Conservation (phyloP, 1,140 invertebrate genomes). For the Caerostris darwini region DNA sequence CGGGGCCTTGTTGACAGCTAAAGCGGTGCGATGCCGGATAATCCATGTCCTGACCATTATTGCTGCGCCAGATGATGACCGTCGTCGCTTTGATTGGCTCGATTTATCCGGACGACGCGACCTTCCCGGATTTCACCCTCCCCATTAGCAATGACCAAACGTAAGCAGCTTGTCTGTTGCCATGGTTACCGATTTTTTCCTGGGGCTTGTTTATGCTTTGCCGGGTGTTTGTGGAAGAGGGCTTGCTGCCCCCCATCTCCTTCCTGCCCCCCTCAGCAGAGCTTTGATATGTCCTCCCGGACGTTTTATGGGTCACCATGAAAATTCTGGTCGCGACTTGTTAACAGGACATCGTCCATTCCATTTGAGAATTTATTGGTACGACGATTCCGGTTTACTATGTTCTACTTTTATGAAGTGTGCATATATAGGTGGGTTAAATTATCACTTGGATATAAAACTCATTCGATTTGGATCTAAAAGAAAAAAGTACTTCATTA, state of each 20-base stretch:
- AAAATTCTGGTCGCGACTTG: neutral
- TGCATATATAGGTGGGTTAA: neutral
- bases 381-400: neutral
- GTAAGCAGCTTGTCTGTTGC: conserved; percentile 29
- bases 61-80: conserved; percentile 1
- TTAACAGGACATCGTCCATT: neutral
- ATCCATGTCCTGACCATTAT: conserved; percentile 50
- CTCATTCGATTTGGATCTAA: no score
- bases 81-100: conserved; percentile 23
- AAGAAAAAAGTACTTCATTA: no score
- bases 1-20: neutral
- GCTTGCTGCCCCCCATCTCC: no score
- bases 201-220: conserved; percentile 5
- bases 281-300: neutral
- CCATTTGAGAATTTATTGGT: neutral
- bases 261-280: neutral
- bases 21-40: neutral
- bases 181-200: conserved; percentile 2
- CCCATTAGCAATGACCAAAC: neutral
- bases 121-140: conserved; percentile 11
- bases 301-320: neutral
- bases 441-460: no score
- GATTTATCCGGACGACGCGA: conserved; percentile 18
- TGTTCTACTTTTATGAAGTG: neutral
- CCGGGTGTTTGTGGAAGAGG: neutral